These are phyloP conservation scores for Calliopsis andreniformis DNA, from an alignment of 1,140 invertebrate genomes.

Conservation along the genomic window DNA sequence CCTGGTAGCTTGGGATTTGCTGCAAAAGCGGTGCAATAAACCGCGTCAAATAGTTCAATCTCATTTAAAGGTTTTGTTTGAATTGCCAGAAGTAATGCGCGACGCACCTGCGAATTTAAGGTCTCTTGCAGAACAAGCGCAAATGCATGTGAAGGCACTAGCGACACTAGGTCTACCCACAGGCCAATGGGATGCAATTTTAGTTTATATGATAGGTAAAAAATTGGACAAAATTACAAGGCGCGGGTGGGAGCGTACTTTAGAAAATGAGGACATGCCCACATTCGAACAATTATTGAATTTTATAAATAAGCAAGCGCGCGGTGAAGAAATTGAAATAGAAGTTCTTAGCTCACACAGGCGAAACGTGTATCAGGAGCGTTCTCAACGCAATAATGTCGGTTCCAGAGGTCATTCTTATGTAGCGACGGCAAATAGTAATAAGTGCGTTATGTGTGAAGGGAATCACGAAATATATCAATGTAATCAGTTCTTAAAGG, in stretches of 20 bases:
- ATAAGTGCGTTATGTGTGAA: background rate
- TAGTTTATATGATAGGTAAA: constrained; percentile 48
- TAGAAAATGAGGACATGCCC: constrained; percentile 1
- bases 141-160: constrained; percentile 55
- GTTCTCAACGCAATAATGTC: too few relatives aligned
- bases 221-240: constrained; percentile 44
- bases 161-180: constrained; percentile 42
- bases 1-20: constrained; percentile 52
- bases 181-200: constrained; percentile 59
- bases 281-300: constrained; percentile 37
- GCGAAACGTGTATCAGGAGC: background rate
- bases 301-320: constrained; percentile 29
- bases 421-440: background rate
- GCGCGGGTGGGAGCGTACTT: constrained; percentile 51
- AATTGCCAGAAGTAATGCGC: constrained; percentile 21
- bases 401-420: background rate
- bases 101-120: constrained; percentile 39
- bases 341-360: background rate
- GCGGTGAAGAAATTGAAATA: background rate
- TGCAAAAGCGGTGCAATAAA: constrained; percentile 69
- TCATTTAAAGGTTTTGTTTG: constrained; percentile 43
- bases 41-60: constrained; percentile 45
- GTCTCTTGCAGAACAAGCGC: constrained; percentile 51
- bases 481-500: background rate
- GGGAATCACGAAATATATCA: background rate